These are phyloP conservation scores for Cepaea hortensis DNA, from an alignment of 2,888 invertebrate species.

Conservation along the genomic window DNA sequence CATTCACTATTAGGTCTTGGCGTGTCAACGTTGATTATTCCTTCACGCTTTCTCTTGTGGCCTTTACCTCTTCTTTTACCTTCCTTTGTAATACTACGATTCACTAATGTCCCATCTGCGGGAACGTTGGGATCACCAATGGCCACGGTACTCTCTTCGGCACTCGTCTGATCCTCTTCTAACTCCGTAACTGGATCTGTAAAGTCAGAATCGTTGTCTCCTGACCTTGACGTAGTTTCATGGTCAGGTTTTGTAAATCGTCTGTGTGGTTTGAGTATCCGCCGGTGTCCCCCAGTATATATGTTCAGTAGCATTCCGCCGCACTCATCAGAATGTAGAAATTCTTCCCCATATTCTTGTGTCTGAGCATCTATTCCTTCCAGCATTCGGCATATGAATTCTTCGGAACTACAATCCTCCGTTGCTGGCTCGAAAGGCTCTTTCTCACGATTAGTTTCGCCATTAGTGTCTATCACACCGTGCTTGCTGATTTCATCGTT, in stretches of 20 bases:
- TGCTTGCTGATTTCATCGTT: too few species aligned
- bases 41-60: conserved; percentile 19
- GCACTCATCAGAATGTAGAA: conserved; percentile 32
- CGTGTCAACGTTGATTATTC: not conserved
- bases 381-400: conserved; percentile 22
- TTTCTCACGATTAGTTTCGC: not conserved
- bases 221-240: not conserved
- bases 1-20: not conserved
- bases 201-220: too few species aligned
- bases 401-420: not conserved
- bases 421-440: not conserved
- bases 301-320: conserved; percentile 28
- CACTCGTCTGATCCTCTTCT: too few species aligned
- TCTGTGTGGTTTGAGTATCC: conserved; percentile 38
- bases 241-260: conserved; percentile 2
- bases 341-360: not conserved
- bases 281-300: conserved; percentile 26
- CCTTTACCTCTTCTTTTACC: not conserved
- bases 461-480: too few species aligned
- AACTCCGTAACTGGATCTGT: too few species aligned
- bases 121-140: too few species aligned
- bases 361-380: conserved; percentile 2
- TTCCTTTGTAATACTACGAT: not conserved
- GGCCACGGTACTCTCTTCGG: too few species aligned
- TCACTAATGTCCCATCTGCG: not conserved